Evolutionary conservation across 2,888 invertebrate genomes (phyloP).

Genomic region (Camponotus fellah): DNA sequence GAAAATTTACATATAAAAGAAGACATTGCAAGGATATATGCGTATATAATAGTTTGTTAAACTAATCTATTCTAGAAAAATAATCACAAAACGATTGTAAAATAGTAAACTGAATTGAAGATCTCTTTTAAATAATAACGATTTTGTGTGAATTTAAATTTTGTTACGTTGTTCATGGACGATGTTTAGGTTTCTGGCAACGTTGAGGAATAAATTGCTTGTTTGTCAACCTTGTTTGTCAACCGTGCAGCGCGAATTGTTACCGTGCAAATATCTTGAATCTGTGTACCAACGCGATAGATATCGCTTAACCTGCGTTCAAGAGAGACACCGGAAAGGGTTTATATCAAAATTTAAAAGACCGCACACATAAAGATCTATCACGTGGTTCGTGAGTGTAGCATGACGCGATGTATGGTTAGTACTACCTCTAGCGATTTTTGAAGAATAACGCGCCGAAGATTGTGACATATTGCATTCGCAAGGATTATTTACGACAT

Average conservation of each 20-base stretch:
- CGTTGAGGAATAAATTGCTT: not conserved
- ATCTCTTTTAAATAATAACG: too few species aligned
- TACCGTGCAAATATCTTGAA: constrained; percentile 27
- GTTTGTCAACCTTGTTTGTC: constrained; percentile 2
- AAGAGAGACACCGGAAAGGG: constrained; percentile 7
- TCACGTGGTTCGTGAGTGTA: not conserved
- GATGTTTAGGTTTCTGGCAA: not conserved
- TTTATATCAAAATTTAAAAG: constrained; percentile 32
- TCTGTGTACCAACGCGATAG: not conserved
- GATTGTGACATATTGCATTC: constrained; percentile 32
- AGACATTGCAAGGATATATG: too few species aligned
- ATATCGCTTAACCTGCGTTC: not conserved
- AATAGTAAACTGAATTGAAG: not conserved
- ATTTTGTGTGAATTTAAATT: not conserved
- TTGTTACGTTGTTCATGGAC: not conserved
- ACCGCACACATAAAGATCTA: constrained; percentile 37
- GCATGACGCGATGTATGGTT: constrained; percentile 8
- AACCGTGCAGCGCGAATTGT: not conserved
- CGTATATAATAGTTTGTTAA: not conserved
- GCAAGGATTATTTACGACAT: constrained; percentile 66
- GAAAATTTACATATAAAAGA: too few species aligned
- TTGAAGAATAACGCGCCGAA: constrained; percentile 27
- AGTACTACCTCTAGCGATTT: not conserved
- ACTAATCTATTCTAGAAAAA: not conserved
- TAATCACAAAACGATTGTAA: not conserved